Evolutionary conservation across 2,888 invertebrate species (phyloP).

Genomic region (Rhagonycha fulva): DNA sequence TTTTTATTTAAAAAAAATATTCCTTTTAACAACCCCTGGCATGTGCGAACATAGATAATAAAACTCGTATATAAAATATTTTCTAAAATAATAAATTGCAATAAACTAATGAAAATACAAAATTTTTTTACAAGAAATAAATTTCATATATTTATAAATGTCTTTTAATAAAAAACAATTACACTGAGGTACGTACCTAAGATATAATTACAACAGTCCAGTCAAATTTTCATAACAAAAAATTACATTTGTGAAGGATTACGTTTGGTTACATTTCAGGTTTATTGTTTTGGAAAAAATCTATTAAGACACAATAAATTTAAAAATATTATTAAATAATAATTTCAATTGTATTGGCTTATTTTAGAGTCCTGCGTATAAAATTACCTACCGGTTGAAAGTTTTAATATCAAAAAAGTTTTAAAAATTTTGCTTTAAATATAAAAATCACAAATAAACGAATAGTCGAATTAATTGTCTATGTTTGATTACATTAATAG

Average conservation of each 20-base stretch:
- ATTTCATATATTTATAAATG: conserved; percentile 17
- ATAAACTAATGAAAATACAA: conserved; percentile 5
- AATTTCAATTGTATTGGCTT: conserved; percentile 11
- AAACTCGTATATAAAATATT: conserved; percentile 11
- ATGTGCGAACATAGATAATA: conserved; percentile 8
- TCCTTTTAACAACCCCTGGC: conserved; percentile 20
- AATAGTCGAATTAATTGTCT: conserved; percentile 19
- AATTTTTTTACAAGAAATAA: conserved; percentile 13
- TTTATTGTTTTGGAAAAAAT: conserved; percentile 1
- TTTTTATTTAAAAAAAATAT: conserved; percentile 14
- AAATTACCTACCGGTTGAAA: neutral
- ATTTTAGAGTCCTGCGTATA: neutral
- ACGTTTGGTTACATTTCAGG: neutral
- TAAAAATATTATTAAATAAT: conserved; percentile 16
- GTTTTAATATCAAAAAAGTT: conserved; percentile 12
- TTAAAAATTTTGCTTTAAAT: conserved; percentile 5
- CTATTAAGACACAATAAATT: conserved; percentile 7
- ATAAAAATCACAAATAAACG: conserved; percentile 12
- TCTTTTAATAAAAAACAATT: conserved; percentile 18
- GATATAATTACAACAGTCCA: conserved; percentile 18
- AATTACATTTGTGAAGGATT: neutral
- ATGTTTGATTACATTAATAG: conserved; percentile 41
- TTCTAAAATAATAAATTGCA: conserved; percentile 4
- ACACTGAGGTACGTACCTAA: conserved; percentile 16
- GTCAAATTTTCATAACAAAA: conserved; percentile 6